Conservation (phyloP, 2,797 vertebrate species). For the Cheirogaleus major region DNA sequence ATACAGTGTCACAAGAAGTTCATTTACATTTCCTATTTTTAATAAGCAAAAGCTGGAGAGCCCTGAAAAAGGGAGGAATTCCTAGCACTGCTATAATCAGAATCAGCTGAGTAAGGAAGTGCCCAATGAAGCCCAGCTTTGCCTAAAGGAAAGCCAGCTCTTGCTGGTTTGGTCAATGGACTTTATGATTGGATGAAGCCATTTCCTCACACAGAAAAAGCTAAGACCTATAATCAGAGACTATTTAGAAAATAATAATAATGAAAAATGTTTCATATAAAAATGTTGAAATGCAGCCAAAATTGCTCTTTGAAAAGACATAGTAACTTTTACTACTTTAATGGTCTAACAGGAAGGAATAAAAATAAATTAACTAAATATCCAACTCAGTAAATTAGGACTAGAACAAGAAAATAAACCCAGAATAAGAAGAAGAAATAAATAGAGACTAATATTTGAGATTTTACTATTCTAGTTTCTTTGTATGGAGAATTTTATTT, state of each 20-base stretch:
- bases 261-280: slow-evolving; percentile 56
- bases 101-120: neutral
- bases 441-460: slow-evolving; percentile 3
- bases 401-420: slow-evolving; percentile 51
- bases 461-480: neutral
- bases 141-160: neutral
- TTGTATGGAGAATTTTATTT: neutral
- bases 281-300: slow-evolving; percentile 53
- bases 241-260: slow-evolving; percentile 65
- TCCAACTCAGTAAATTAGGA: slow-evolving; percentile 35
- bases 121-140: neutral
- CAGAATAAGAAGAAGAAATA: neutral
- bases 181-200: slow-evolving; percentile 30
- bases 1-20: neutral
- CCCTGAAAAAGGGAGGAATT: neutral
- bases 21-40: neutral
- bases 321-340: neutral
- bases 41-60: neutral
- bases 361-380: slow-evolving; percentile 64
- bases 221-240: slow-evolving; percentile 59
- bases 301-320: slow-evolving; percentile 27
- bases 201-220: slow-evolving; percentile 60
- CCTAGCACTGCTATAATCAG: neutral
- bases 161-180: slow-evolving; percentile 10
- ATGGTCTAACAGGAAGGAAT: slow-evolving; percentile 37